Conservation (phyloP, 2,797 vertebrate species). For the Manis pentadactyla region DNA sequence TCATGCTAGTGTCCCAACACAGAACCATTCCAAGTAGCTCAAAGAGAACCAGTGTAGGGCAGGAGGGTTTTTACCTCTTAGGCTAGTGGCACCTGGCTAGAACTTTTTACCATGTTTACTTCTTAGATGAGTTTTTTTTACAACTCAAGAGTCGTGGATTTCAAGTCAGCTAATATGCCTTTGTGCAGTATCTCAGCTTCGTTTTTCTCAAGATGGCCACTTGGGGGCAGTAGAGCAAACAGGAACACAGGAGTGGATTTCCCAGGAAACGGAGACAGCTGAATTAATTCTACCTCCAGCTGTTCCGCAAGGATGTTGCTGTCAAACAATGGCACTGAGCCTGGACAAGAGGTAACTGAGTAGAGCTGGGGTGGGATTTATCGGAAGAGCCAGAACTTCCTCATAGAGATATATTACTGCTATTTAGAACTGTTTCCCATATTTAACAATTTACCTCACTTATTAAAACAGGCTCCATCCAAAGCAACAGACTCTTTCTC, state of each 20-base stretch:
- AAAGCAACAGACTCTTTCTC: neutral
- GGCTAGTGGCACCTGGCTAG: neutral
- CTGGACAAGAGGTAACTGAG: neutral
- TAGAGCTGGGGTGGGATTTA: neutral
- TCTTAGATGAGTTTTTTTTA: conserved; percentile 7
- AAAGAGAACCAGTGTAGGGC: conserved; percentile 5
- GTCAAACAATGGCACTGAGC: neutral
- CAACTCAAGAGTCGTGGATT: neutral
- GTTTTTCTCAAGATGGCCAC: neutral
- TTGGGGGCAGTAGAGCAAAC: conserved; percentile 40
- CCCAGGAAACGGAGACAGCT: neutral
- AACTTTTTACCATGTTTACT: neutral
- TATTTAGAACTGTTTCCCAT: conserved; percentile 18
- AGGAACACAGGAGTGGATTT: neutral
- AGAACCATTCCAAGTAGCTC: neutral
- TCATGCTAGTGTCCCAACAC: neutral
- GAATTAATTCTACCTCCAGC: neutral
- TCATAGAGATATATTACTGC: neutral
- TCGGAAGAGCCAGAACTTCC: neutral
- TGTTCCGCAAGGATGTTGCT: neutral
- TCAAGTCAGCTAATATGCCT: neutral
- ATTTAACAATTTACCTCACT: neutral
- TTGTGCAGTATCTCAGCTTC: neutral
- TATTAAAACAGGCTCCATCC: neutral
- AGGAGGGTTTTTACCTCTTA: neutral